Percentiles rank a stretch among this genome's conserved stretches.
Conservation (phyloP, 2,113 vertebrate species). For the Protobothrops mucrosquamatus region DNA sequence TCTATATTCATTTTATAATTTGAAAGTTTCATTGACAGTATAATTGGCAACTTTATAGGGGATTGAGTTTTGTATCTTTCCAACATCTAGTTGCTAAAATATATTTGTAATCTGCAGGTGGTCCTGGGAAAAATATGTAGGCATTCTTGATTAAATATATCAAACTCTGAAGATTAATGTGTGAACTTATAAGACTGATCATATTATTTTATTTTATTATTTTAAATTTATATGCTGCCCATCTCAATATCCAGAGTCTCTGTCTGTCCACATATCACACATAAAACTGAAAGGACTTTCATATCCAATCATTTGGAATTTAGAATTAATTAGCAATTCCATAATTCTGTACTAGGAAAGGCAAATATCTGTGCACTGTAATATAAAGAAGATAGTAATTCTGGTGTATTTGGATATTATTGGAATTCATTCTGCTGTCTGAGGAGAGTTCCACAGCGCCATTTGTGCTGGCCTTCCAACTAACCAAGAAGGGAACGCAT, state of each 20-base stretch:
- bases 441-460: neutral
- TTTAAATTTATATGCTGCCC: neutral
- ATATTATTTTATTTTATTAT: neutral
- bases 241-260: neutral
- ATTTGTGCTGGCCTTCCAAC: neutral
- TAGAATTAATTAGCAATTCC: neutral
- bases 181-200: neutral
- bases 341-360: neutral
- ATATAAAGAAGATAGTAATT: neutral
- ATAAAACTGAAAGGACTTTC: neutral
- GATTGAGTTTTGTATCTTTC: neutral
- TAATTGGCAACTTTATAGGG: neutral
- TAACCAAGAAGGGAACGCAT: neutral
- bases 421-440: neutral
- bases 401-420: neutral
- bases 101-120: neutral
- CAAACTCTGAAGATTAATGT: neutral
- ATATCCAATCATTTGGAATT: neutral
- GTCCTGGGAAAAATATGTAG: neutral
- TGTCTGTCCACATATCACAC: neutral
- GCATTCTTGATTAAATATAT: neutral
- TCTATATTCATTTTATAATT: neutral
- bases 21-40: neutral
- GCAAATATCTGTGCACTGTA: neutral
- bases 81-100: neutral